Evolutionary conservation across 2,888 invertebrate genomes (phyloP).

Genomic region (Julus scanicus): DNA sequence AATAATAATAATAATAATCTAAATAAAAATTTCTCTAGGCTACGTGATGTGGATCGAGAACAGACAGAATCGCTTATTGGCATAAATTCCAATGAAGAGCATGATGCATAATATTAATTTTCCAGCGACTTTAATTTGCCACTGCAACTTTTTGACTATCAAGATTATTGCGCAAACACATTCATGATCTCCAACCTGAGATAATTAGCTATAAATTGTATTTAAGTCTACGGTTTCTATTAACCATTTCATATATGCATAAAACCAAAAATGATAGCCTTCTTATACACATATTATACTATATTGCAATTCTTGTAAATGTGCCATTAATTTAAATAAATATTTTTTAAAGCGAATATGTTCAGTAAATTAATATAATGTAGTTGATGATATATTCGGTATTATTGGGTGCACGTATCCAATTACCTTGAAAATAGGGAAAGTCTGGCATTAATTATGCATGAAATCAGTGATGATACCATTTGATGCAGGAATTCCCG

Average conservation of each 20-base stretch:
- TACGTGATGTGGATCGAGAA: conserved; percentile 75
- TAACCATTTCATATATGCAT: conserved; percentile 35
- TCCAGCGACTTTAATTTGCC: not conserved
- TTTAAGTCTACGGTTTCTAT: not conserved
- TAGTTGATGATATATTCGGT: too few relatives aligned
- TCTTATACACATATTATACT: not conserved
- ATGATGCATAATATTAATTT: conserved; percentile 55
- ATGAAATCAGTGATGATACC: too few relatives aligned
- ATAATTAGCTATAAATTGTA: not conserved
- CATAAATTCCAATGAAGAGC: conserved; percentile 61
- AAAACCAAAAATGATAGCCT: conserved; percentile 34
- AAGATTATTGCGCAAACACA: not conserved
- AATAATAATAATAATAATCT: not conserved
- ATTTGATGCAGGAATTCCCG: too few relatives aligned
- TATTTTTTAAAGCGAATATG: not conserved
- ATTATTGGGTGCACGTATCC: too few relatives aligned
- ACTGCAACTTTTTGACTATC: not conserved
- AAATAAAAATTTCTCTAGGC: conserved; percentile 65
- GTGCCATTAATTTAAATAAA: conserved; percentile 39
- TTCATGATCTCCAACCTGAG: not conserved
- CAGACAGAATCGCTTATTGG: conserved; percentile 77
- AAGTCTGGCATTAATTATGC: too few relatives aligned
- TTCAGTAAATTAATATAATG: too few relatives aligned
- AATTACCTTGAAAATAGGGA: too few relatives aligned
- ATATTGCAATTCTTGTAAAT: conserved; percentile 39